Conservation (phyloP, 2,113 vertebrate species). For the Electrona antarctica region DNA sequence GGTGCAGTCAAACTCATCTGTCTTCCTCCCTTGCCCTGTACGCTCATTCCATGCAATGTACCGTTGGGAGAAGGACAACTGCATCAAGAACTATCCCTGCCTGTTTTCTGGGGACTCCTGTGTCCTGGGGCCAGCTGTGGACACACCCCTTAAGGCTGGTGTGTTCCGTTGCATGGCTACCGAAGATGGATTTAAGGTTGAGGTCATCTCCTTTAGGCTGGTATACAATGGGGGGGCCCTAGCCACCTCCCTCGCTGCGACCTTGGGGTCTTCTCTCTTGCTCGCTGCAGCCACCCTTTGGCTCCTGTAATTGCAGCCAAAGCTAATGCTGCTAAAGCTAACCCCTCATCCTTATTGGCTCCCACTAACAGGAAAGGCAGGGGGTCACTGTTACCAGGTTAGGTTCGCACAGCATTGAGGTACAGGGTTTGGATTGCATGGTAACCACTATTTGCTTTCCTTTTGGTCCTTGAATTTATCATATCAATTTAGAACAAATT, state of each 20-base stretch:
- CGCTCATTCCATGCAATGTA: constrained; percentile 83
- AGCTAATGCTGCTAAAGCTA: constrained; percentile 64
- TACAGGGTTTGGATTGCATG: constrained; percentile 37
- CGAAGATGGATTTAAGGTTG: constrained; percentile 81
- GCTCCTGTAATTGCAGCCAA: constrained; percentile 77
- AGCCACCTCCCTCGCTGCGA: constrained; percentile 67
- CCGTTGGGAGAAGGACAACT: constrained; percentile 83
- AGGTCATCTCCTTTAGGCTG: constrained; percentile 81
- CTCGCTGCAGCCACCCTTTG: constrained; percentile 71
- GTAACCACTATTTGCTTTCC: constrained; percentile 4
- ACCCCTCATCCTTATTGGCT: constrained; percentile 57
- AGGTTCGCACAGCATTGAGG: constrained; percentile 74
- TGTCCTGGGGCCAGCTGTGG: constrained; percentile 73
- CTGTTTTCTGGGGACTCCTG: constrained; percentile 81
- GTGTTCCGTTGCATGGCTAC: constrained; percentile 82
- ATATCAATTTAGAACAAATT: constrained; percentile 38
- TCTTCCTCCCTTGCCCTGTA: constrained; percentile 82
- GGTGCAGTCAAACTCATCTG: constrained; percentile 72
- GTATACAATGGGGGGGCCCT: constrained; percentile 66
- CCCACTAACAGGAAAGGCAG: constrained; percentile 51
- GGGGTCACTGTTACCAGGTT: constrained; percentile 58
- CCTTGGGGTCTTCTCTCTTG: constrained; percentile 70
- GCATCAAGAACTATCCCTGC: constrained; percentile 77
- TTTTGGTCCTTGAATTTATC: constrained; percentile 29
- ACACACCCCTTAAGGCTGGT: constrained; percentile 77